phyloP scores from a whole-genome alignment of 1,140 invertebrate species.

The Achatina immaculata region DNA sequence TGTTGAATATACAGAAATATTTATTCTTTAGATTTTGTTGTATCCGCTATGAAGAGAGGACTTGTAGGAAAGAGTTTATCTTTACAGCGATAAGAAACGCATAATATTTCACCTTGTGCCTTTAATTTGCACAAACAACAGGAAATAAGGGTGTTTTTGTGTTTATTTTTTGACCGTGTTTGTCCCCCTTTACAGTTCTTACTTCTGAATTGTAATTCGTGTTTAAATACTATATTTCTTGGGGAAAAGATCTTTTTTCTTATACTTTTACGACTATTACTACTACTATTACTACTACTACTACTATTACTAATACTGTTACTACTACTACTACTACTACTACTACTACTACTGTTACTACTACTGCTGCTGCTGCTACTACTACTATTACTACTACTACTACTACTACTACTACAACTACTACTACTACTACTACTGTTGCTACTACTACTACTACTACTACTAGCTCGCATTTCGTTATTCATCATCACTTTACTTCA shows the following conservation, averaged over 20 bases:
- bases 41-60: too few species aligned
- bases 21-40: too few species aligned
- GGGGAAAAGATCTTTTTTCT: neutral
- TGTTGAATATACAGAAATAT: too few species aligned
- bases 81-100: too few species aligned
- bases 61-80: too few species aligned
- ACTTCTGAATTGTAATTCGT: too few species aligned
- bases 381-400: conserved; percentile 28
- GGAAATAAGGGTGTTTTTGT: too few species aligned
- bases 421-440: conserved; percentile 30
- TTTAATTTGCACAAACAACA: too few species aligned
- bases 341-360: conserved; percentile 30
- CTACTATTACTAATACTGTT: conserved; percentile 21
- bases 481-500: neutral
- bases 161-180: too few species aligned
- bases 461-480: neutral
- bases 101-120: too few species aligned
- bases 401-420: conserved; percentile 26
- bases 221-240: too few species aligned
- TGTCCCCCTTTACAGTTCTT: too few species aligned
- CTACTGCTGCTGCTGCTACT: conserved; percentile 29
- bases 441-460: conserved; percentile 21
- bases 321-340: conserved; percentile 24
- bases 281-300: conserved; percentile 4
- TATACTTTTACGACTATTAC: conserved; percentile 12